Base-by-base conservation (phyloP, 2,888 invertebrate genomes). In the Notodonta ziczac region DNA sequence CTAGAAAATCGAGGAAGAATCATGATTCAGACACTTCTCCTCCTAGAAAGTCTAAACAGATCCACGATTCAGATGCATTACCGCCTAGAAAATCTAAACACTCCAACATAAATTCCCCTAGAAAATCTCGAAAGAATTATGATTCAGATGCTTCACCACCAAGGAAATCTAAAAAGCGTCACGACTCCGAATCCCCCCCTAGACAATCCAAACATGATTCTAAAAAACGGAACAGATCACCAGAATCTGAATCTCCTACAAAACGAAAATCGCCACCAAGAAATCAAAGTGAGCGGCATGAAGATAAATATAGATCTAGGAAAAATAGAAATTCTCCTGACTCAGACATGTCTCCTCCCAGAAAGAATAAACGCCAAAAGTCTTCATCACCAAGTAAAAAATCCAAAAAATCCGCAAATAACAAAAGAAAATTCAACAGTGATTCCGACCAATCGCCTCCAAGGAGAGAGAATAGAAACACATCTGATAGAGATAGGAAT, bases 381-480 rank as follows among this genome's bases (percentile, higher is more conserved):
- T 71, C 72, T 4, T 61, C 62, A 5, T 69, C 65, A 12, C 72
- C 73, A 24, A 48, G 62, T 8, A 83, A 82, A 61, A 86, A 72
- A 72, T 67, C 62, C 40, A 82, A 77, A 60, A 80, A 82, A 32
- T 62, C 60, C 13, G 69, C 69, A 52, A 74, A 69, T 14, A 69
- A 59, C 60, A 73, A 70, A 54, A 77, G 73, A 59, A 76, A 68
- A 62, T 59, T 69, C 57, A 73, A 81, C 14, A 83, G 80, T 66
- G 86, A 85, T 66, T 86, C 86, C 4, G 87, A 88, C 57, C 62
- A 80, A 39, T 87, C 88, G 5, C 88, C 89, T 3, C 83, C 84
- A 8, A 86, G 87, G 60, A 85, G 71, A 69, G 69, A 73, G 59
- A 62, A 72, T 63, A 78, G 80, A 75, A 59, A 63, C 39, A 57